These are phyloP conservation scores for Sphaerophoria rueppellii DNA, from an alignment of 2,888 invertebrate genomes.

Conservation along the genomic window DNA sequence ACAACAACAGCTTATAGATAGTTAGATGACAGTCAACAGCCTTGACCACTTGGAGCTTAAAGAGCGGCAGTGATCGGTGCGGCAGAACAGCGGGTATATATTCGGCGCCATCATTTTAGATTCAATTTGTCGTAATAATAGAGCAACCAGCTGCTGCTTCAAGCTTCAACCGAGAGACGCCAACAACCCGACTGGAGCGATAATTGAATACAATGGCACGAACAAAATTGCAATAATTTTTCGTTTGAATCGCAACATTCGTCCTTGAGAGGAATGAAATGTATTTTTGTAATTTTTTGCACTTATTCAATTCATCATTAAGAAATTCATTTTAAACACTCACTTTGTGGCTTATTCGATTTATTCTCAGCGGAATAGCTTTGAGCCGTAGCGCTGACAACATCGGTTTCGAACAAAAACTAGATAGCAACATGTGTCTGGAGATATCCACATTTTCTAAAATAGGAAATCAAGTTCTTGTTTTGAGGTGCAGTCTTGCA, in stretches of 20 bases:
- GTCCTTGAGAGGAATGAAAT: constrained; percentile 61
- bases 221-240: constrained; percentile 51
- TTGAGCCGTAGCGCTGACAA: neutral
- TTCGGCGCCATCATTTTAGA: constrained; percentile 68
- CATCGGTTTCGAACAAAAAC: neutral
- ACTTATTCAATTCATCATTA: constrained; percentile 54
- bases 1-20: neutral
- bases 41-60: constrained; percentile 63
- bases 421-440: constrained; percentile 29
- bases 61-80: neutral
- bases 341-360: neutral
- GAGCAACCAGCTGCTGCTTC: constrained; percentile 57
- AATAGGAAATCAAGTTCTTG: constrained; percentile 63
- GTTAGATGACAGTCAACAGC: constrained; percentile 47
- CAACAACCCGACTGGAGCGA: constrained; percentile 9
- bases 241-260: constrained; percentile 31
- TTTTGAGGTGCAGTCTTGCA: constrained; percentile 45
- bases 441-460: constrained; percentile 21
- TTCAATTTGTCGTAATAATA: constrained; percentile 73
- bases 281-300: constrained; percentile 19
- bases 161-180: neutral
- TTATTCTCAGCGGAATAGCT: constrained; percentile 24
- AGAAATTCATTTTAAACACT: constrained; percentile 27
- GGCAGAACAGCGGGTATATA: neutral
- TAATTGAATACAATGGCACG: constrained; percentile 55